Evolutionary conservation across 2,113 vertebrate species (phyloP), one percentile per base, ranked within the genome.

Genomic region (Gallinago paraguaiae): DNA sequence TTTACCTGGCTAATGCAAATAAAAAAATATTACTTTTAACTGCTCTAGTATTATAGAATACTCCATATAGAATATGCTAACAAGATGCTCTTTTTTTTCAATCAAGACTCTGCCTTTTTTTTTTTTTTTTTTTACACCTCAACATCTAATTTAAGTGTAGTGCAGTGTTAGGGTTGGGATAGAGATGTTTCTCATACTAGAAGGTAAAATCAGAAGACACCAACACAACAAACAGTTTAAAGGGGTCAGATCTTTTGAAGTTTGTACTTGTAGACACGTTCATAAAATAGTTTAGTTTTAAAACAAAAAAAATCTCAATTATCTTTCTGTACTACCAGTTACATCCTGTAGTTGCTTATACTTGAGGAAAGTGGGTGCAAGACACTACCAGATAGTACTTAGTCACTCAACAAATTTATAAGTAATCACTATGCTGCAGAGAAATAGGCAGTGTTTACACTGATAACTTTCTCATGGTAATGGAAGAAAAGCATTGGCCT

Each of bases 141-240:
- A 86, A 57, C 88, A 86, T 96, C 57, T 88, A 27, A 93, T 82
- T 84, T 74, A 77, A 93, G 56, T 69, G 13, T 54, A 86, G 80
- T 68, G 68, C 63, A 84, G 33, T 78, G 17, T 64, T 72, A 69
- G 71, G 59, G 41, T 63, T 80, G 63, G 59, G 61, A 68, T 86
- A 82, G 91, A 93, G 71, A 79, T 35, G 17, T 84, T 95, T 91
- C 56, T 86, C 28, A 27, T 90, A 67, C 74, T 91, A 72, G 88
- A 90, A 92, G 69, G 45, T 87, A 35, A 76, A 95, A 89, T 93
- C 24, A 68, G 88, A 92, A 89, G 87, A 70, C 68, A 92, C 14
- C n/a, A 78, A 88, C 61, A 94, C 89, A 95, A 74, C 91, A 95
- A 84, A 35, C 64, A 82, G 70, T 54, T 81, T 95, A 97, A 96